phyloP scores from a whole-genome alignment of 2,113 vertebrate genomes.

The Hippolais icterina region DNA sequence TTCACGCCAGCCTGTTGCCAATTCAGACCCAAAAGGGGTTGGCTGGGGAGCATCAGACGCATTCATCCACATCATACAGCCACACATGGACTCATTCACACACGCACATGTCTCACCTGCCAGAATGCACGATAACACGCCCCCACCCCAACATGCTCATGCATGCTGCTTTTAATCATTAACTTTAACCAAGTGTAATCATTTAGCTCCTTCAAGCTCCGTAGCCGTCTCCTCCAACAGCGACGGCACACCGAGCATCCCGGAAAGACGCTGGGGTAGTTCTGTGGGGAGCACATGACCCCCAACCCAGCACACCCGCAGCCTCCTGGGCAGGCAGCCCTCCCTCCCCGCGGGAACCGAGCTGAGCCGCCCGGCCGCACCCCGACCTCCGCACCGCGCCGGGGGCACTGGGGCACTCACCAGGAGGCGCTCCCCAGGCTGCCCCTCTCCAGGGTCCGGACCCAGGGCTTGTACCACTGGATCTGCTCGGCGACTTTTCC shows the following conservation, averaged over 20 bases:
- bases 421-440: constrained; percentile 38
- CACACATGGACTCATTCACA: fast-evolving
- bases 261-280: fast-evolving
- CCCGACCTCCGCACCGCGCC: background rate
- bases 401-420: constrained; percentile 34
- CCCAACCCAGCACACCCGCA: background rate
- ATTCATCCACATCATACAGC: fast-evolving
- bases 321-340: background rate
- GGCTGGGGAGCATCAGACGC: fast-evolving
- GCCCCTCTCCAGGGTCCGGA: constrained; percentile 52
- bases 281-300: fast-evolving
- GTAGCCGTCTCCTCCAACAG: background rate
- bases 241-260: fast-evolving
- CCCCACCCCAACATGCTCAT: background rate
- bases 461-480: constrained; percentile 76
- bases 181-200: background rate
- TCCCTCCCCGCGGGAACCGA: background rate
- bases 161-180: background rate
- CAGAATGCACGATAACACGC: fast-evolving
- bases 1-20: background rate
- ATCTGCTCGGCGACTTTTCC: constrained; percentile 67
- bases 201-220: background rate
- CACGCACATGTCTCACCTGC: fast-evolving
- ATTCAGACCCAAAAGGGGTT: background rate
- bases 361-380: background rate